A percentile compares a stretch with the other conserved stretches of the same genome.
Conservation (phyloP, 2,888 invertebrate genomes). For the Anthrax anthrax region DNA sequence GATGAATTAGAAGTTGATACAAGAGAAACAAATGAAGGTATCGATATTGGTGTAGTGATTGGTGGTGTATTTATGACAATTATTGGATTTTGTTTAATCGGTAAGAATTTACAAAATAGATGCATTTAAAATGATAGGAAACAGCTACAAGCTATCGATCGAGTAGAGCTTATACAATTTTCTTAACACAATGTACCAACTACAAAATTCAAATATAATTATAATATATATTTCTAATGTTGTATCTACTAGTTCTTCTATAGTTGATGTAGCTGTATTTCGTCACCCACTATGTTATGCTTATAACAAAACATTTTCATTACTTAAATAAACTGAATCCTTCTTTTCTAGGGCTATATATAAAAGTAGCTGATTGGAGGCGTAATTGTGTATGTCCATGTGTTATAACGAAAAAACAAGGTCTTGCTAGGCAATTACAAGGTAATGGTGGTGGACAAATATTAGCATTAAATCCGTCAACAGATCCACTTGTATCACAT, state of each 20-base stretch:
- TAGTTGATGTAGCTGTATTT: too few relatives aligned
- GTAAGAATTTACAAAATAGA: slow-evolving; percentile 27
- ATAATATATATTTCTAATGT: too few relatives aligned
- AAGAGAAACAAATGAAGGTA: slow-evolving; percentile 18
- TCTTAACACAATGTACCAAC: too few relatives aligned
- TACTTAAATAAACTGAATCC: too few relatives aligned
- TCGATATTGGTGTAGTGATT: slow-evolving; percentile 41
- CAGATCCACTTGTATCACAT: slow-evolving; percentile 54
- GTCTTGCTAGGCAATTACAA: slow-evolving; percentile 25
- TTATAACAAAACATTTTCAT: background rate
- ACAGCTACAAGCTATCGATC: background rate
- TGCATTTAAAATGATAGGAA: background rate
- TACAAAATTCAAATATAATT: too few relatives aligned
- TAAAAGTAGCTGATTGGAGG: slow-evolving; percentile 26
- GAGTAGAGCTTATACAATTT: too few relatives aligned
- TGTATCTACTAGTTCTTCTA: too few relatives aligned
- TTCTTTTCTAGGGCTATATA: slow-evolving; percentile 21
- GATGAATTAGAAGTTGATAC: slow-evolving; percentile 22
- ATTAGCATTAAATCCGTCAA: slow-evolving; percentile 57
- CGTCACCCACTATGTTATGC: background rate
- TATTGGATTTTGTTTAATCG: slow-evolving; percentile 44
- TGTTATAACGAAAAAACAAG: slow-evolving; percentile 23
- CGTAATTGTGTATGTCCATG: slow-evolving; percentile 27
- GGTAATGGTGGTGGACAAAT: slow-evolving; percentile 37
- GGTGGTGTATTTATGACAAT: slow-evolving; percentile 48